phyloP scores from a whole-genome alignment of 2,888 invertebrate species.

The Lepidonotus clava region DNA sequence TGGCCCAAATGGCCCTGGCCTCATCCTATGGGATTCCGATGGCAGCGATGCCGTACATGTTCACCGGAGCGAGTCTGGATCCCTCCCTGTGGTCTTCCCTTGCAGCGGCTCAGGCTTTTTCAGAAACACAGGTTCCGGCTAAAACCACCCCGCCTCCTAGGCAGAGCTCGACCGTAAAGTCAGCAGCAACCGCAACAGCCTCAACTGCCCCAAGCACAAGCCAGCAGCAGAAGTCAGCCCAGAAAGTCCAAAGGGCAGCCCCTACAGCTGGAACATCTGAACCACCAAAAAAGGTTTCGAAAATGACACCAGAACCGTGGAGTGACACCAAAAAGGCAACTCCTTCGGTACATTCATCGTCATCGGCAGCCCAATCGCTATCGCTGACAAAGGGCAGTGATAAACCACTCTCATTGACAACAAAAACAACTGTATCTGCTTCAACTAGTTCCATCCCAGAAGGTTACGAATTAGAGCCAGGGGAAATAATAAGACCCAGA shows the following conservation, averaged over 20 bases:
- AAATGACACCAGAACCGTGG: background rate
- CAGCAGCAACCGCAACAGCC: background rate
- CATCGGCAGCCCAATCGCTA: background rate
- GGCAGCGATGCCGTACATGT: conserved; percentile 32
- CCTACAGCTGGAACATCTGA: background rate
- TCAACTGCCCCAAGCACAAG: background rate
- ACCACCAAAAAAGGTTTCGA: conserved; percentile 20
- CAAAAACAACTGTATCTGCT: background rate
- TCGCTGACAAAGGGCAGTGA: background rate
- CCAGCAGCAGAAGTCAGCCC: background rate
- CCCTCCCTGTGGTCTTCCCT: conserved; percentile 10
- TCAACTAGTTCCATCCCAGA: background rate
- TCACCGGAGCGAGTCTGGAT: background rate
- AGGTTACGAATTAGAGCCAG: background rate
- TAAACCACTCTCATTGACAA: background rate
- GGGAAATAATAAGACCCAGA: background rate
- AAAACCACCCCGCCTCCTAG: background rate
- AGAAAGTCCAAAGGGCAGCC: background rate
- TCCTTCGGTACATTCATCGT: background rate
- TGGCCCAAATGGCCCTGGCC: background rate
- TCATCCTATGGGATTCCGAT: conserved; percentile 20
- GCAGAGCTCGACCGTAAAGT: conserved; percentile 13
- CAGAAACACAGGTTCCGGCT: background rate
- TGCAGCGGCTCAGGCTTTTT: conserved; percentile 33
- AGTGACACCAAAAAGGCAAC: background rate